These are phyloP conservation scores for Aricia agestis DNA, from an alignment of 1,140 invertebrate genomes.

Conservation along the genomic window DNA sequence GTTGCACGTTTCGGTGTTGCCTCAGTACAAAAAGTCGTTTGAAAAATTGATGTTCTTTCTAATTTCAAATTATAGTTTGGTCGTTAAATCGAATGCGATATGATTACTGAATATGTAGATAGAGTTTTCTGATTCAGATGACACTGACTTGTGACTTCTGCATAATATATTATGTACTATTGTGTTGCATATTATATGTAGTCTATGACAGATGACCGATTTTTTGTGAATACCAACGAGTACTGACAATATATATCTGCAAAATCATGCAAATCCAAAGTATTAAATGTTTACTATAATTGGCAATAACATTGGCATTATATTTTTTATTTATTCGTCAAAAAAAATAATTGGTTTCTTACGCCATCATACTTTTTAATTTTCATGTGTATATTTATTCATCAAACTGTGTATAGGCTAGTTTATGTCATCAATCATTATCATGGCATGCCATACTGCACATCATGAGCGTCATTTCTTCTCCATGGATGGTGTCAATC, in stretches of 20 bases:
- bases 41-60: not conserved
- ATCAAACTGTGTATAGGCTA: not conserved
- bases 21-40: not conserved
- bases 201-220: too few relatives aligned
- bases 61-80: not conserved
- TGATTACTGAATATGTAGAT: too few relatives aligned
- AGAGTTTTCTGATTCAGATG: too few relatives aligned
- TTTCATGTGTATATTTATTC: not conserved
- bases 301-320: not conserved
- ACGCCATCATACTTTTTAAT: too few relatives aligned
- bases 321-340: not conserved
- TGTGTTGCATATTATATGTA: too few relatives aligned
- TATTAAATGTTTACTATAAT: not conserved
- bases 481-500: slow-evolving; percentile 64
- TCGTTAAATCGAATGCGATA: too few relatives aligned
- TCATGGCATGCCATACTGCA: not conserved
- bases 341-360: too few relatives aligned
- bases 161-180: too few relatives aligned
- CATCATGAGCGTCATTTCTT: slow-evolving; percentile 44
- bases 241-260: too few relatives aligned
- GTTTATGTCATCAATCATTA: not conserved
- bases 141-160: too few relatives aligned
- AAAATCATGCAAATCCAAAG: too few relatives aligned
- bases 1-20: not conserved
- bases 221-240: too few relatives aligned